These are phyloP conservation scores for Anticlea derivata DNA, from an alignment of 2,888 invertebrate species.

Conservation along the genomic window DNA sequence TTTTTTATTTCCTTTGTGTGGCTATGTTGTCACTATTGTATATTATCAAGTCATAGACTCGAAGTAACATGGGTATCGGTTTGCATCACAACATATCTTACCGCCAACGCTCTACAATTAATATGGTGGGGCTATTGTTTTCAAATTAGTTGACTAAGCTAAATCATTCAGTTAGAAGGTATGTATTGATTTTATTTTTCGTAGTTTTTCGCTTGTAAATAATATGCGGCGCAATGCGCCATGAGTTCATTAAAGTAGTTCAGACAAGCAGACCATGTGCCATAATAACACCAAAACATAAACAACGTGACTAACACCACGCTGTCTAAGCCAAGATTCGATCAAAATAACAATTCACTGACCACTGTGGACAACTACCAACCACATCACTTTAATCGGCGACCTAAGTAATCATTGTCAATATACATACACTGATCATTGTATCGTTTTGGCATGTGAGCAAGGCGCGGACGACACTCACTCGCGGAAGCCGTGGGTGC, in stretches of 20 bases:
- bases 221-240: conserved; percentile 58
- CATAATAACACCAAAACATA: conserved; percentile 42
- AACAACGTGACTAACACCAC: conserved; percentile 50
- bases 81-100: no score
- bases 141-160: no score
- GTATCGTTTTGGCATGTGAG: conserved; percentile 46
- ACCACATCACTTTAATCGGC: conserved; percentile 44
- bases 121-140: no score
- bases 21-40: no score
- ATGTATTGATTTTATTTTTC: no score
- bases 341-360: conserved; percentile 38
- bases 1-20: no score
- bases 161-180: no score
- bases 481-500: conserved; percentile 60
- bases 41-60: no score
- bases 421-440: conserved; percentile 57
- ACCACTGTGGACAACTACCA: conserved; percentile 38
- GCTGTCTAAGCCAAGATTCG: conserved; percentile 47
- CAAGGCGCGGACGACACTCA: conserved; percentile 59
- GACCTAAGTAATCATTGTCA: conserved; percentile 46
- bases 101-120: no score
- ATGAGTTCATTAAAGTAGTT: conserved; percentile 45
- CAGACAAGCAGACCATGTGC: conserved; percentile 53
- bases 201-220: background rate
- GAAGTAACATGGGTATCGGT: no score